Evolutionary conservation across 2,888 invertebrate species (phyloP).

Genomic region (Cinara cedri): DNA sequence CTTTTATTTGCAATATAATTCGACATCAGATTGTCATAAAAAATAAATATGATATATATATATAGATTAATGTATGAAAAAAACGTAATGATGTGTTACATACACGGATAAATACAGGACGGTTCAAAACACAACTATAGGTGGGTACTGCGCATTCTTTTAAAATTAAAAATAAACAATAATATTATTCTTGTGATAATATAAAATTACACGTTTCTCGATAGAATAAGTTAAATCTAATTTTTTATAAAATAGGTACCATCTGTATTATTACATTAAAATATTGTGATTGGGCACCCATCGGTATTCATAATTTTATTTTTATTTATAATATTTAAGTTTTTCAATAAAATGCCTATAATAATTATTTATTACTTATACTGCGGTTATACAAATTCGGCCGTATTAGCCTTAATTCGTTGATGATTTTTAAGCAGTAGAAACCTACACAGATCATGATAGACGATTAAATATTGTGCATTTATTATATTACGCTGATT

Average conservation of each 20-base stretch:
- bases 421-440: background rate
- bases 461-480: too few relatives aligned
- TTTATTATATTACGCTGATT: background rate
- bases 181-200: too few relatives aligned
- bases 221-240: background rate
- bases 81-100: slow-evolving; percentile 11
- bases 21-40: slow-evolving; percentile 31
- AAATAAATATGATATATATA: background rate
- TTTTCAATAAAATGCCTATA: too few relatives aligned
- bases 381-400: too few relatives aligned
- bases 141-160: too few relatives aligned
- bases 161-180: too few relatives aligned
- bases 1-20: slow-evolving; percentile 30
- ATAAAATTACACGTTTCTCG: too few relatives aligned
- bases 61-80: slow-evolving; percentile 12
- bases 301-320: background rate
- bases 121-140: slow-evolving; percentile 3
- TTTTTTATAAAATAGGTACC: background rate
- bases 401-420: too few relatives aligned
- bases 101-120: slow-evolving; percentile 32
- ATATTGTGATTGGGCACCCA: too few relatives aligned
- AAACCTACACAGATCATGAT: too few relatives aligned
- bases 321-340: background rate
- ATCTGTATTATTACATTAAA: background rate
- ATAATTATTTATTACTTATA: too few relatives aligned